These are phyloP conservation scores for Agrochola circellaris DNA, from an alignment of 2,888 invertebrate species.

Conservation along the genomic window DNA sequence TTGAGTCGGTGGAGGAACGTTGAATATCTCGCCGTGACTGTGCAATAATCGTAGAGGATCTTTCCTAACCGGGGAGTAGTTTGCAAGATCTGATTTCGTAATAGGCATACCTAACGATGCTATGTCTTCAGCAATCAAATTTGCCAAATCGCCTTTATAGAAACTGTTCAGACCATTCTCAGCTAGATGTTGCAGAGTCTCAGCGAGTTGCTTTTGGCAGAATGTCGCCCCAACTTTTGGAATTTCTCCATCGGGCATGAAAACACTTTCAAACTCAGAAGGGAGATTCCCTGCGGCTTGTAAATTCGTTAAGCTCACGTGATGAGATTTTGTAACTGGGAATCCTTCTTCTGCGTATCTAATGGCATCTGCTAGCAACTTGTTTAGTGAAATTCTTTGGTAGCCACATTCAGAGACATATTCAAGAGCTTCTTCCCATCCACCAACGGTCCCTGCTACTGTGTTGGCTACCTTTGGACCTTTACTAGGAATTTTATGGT, in stretches of 20 bases:
- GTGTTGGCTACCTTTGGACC: slow-evolving; percentile 84
- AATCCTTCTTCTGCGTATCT: slow-evolving; percentile 84
- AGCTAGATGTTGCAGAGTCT: slow-evolving; percentile 77
- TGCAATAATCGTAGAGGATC: slow-evolving; percentile 79
- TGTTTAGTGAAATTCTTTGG: slow-evolving; percentile 74
- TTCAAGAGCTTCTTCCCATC: slow-evolving; percentile 86
- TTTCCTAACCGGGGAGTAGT: slow-evolving; percentile 79
- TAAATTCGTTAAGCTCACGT: slow-evolving; percentile 51
- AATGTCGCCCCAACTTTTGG: slow-evolving; percentile 78
- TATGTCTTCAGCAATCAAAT: slow-evolving; percentile 81
- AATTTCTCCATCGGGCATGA: slow-evolving; percentile 74
- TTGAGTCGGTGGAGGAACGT: slow-evolving; percentile 87
- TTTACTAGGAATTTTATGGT: slow-evolving; percentile 76
- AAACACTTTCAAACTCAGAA: slow-evolving; percentile 74
- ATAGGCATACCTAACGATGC: slow-evolving; percentile 80
- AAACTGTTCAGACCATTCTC: slow-evolving; percentile 82
- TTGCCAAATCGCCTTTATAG: slow-evolving; percentile 82
- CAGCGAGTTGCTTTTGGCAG: slow-evolving; percentile 80
- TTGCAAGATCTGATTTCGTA: slow-evolving; percentile 80
- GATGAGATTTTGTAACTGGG: slow-evolving; percentile 76
- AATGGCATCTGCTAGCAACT: slow-evolving; percentile 82
- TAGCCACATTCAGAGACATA: slow-evolving; percentile 84
- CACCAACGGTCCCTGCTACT: slow-evolving; percentile 85
- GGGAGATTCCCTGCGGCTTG: slow-evolving; percentile 52
- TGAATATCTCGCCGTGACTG: slow-evolving; percentile 80